phyloP scores from a whole-genome alignment of 2,797 vertebrate genomes.

The Balearica regulorum region DNA sequence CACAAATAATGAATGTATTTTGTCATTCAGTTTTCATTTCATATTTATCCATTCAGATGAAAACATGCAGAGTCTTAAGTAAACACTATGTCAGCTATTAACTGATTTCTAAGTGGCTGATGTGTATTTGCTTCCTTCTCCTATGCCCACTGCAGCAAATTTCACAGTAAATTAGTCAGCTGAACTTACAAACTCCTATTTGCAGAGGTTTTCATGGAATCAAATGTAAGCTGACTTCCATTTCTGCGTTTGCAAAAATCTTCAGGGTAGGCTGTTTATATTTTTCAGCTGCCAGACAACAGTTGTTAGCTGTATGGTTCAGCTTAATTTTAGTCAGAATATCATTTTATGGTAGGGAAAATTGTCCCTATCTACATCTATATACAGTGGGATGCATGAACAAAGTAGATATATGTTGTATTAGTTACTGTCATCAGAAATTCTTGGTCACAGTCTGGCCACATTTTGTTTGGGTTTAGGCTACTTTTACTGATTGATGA shows the following conservation, averaged over 20 bases:
- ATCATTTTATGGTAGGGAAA: neutral
- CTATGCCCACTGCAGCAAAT: neutral
- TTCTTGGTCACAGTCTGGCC: neutral
- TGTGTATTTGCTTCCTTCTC: neutral
- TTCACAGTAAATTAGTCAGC: neutral
- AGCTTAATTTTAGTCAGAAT: neutral
- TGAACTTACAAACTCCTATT: neutral
- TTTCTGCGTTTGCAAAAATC: neutral
- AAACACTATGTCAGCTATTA: neutral
- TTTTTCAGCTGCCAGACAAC: neutral
- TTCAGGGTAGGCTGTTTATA: neutral
- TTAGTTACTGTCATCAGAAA: neutral
- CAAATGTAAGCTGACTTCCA: neutral
- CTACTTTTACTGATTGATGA: neutral
- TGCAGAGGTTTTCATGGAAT: neutral
- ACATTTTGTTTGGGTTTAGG: neutral
- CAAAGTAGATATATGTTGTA: neutral
- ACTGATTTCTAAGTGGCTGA: neutral
- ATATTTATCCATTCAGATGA: neutral
- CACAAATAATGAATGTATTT: neutral
- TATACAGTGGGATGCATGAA: neutral
- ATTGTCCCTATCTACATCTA: neutral
- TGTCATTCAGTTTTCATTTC: neutral
- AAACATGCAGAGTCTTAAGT: neutral
- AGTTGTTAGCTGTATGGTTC: neutral